phyloP scores from a whole-genome alignment of 2,888 invertebrate genomes.

The Hymenopus coronatus region DNA sequence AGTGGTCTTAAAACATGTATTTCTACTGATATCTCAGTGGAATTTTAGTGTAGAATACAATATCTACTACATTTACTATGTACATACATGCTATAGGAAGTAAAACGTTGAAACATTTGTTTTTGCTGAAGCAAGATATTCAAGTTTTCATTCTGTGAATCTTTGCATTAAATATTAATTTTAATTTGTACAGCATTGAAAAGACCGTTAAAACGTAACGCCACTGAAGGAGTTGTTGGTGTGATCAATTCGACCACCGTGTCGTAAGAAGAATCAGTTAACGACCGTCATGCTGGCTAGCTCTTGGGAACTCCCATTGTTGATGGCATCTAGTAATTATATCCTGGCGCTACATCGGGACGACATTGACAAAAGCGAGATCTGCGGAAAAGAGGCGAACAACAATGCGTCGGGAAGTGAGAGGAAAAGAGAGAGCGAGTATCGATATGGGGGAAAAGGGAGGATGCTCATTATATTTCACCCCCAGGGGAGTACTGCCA shows the following conservation, averaged over 20 bases:
- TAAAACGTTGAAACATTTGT: too few relatives aligned
- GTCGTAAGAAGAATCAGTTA: neutral
- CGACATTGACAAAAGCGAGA: neutral
- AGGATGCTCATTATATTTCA: constrained; percentile 8
- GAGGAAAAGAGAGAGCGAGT: neutral
- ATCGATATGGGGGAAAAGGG: neutral
- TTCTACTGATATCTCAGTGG: too few relatives aligned
- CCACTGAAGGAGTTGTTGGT: neutral
- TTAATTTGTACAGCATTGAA: too few relatives aligned
- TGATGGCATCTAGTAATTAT: neutral
- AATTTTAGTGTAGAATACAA: too few relatives aligned
- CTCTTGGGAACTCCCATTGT: neutral
- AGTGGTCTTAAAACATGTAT: too few relatives aligned
- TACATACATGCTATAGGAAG: too few relatives aligned
- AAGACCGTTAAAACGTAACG: neutral
- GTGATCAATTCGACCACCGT: neutral
- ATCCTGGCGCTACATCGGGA: neutral
- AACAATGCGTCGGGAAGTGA: neutral
- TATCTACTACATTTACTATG: too few relatives aligned
- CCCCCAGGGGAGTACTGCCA: constrained; percentile 6
- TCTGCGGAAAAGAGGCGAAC: neutral
- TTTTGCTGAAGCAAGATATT: too few relatives aligned
- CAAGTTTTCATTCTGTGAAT: too few relatives aligned
- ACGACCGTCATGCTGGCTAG: neutral
- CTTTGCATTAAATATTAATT: too few relatives aligned